Evolutionary conservation across 1,140 invertebrate genomes (phyloP).

Genomic region (Drosophila kikkawai): DNA sequence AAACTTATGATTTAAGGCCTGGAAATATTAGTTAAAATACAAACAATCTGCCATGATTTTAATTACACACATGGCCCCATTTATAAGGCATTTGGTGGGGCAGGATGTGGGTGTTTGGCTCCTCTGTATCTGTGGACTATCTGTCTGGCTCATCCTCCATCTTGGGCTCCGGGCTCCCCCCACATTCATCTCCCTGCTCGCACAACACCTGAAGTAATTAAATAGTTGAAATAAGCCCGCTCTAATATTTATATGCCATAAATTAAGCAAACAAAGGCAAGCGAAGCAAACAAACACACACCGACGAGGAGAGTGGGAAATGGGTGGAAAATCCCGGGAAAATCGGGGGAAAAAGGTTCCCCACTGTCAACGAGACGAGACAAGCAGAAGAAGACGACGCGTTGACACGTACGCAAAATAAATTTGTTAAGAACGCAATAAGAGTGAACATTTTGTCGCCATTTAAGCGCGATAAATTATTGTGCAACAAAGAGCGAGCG

Average conservation of each 20-base stretch:
- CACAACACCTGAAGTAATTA: conserved; percentile 78
- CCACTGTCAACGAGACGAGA: conserved; percentile 27
- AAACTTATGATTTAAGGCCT: conserved; percentile 12
- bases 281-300: conserved; percentile 25
- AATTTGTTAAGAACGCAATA: conserved; percentile 82
- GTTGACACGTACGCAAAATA: conserved; percentile 82
- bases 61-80: conserved; percentile 11
- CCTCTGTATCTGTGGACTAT: conserved; percentile 22
- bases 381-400: conserved; percentile 31
- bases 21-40: conserved; percentile 4
- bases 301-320: neutral
- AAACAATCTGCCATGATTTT: conserved; percentile 21
- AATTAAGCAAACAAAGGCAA: conserved; percentile 74
- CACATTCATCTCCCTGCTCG: conserved; percentile 3
- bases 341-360: conserved; percentile 2
- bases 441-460: conserved; percentile 80
- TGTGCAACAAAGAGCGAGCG: conserved; percentile 47
- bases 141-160: conserved; percentile 3
- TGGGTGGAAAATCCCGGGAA: neutral
- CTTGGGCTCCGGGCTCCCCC: neutral
- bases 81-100: neutral
- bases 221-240: conserved; percentile 79
- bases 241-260: conserved; percentile 81
- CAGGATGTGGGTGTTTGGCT: neutral
- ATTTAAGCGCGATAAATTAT: conserved; percentile 81